Evolutionary conservation across 2,888 invertebrate species (phyloP).

Genomic region (Trichacis sp.): DNA sequence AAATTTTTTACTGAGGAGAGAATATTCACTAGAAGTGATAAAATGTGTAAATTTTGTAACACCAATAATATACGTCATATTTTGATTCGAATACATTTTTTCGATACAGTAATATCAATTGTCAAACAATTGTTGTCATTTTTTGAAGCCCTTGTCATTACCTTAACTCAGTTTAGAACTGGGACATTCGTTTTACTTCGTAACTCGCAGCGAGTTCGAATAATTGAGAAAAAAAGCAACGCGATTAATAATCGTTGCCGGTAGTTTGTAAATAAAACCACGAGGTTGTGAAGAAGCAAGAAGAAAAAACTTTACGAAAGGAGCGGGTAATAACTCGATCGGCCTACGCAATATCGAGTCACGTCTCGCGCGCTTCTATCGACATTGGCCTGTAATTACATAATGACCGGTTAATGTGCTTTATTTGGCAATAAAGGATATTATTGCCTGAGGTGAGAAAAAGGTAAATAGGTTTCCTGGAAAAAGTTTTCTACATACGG

Average conservation of each 20-base stretch:
- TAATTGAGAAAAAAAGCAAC: neutral
- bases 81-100: no score
- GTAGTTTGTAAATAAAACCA: neutral
- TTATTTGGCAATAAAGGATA: slow-evolving; percentile 14
- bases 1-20: no score
- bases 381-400: slow-evolving; percentile 12
- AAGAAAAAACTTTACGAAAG: neutral
- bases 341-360: slow-evolving; percentile 4
- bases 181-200: no score
- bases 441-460: slow-evolving; percentile 4
- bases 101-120: no score
- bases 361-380: neutral
- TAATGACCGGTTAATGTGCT: slow-evolving; percentile 10
- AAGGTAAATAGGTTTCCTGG: slow-evolving; percentile 1
- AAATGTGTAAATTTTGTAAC: no score
- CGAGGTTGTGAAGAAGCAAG: neutral
- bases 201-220: no score
- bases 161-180: no score
- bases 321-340: slow-evolving; percentile 8
- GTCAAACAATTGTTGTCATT: no score
- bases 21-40: no score
- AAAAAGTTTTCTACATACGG: no score
- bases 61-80: no score
- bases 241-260: neutral
- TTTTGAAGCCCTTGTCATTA: no score